Evolutionary conservation across 2,113 vertebrate species (phyloP).

Genomic region (Manacus vitellinus): DNA sequence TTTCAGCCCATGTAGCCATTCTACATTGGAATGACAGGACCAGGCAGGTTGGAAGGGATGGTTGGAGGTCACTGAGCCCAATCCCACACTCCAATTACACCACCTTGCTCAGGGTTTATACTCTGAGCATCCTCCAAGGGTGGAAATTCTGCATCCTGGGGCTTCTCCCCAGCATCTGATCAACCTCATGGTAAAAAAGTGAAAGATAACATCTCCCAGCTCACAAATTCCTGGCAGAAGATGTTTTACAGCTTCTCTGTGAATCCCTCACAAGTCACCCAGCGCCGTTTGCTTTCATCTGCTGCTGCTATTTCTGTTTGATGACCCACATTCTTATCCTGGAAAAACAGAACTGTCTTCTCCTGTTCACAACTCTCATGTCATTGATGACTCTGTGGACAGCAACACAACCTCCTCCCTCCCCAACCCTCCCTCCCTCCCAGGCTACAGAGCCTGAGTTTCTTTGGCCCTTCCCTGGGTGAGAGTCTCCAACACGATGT

Average conservation of each 20-base stretch:
- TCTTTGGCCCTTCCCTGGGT: accelerated
- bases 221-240: background rate
- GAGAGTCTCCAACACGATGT: accelerated
- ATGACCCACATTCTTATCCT: background rate
- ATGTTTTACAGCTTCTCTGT: background rate
- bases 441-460: background rate
- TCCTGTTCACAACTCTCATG: background rate
- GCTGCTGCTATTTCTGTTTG: background rate
- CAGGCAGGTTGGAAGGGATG: accelerated
- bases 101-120: background rate
- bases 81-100: accelerated
- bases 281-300: background rate
- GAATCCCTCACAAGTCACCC: background rate
- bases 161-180: background rate
- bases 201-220: background rate
- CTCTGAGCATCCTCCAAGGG: background rate
- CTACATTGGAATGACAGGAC: accelerated
- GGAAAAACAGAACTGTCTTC: background rate
- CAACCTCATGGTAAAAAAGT: background rate
- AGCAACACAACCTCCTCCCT: background rate
- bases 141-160: background rate
- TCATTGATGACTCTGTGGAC: background rate
- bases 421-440: background rate
- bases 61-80: background rate
- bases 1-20: accelerated